Conservation (phyloP, 2,113 vertebrate species). For the Tragulus kanchil region DNA sequence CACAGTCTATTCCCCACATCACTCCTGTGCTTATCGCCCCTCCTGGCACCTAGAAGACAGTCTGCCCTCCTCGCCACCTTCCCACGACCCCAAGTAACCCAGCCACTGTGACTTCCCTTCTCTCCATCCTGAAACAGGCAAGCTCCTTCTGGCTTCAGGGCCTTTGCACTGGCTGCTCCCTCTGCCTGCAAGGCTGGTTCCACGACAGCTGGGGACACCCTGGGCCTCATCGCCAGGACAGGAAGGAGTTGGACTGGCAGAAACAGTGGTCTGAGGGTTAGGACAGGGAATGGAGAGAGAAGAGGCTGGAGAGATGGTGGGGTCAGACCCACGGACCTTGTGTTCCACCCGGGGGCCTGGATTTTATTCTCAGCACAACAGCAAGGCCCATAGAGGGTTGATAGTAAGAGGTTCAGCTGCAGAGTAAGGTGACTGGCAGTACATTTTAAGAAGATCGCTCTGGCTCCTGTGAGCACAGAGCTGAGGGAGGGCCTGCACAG, state of each 20-base stretch:
- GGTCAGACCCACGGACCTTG: not conserved
- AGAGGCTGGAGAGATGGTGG: not conserved
- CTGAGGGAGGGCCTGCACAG: not conserved
- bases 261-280: not conserved
- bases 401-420: not conserved
- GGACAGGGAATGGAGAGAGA: not conserved
- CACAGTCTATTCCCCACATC: not conserved
- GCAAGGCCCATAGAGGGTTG: conserved; percentile 22
- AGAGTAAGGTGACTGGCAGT: conserved; percentile 64
- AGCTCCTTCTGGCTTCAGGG: not conserved
- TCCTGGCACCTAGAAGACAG: not conserved
- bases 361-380: conserved; percentile 23
- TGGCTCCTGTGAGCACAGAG: not conserved
- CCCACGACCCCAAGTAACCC: not conserved
- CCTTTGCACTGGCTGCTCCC: not conserved
- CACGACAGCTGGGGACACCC: not conserved
- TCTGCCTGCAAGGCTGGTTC: not conserved
- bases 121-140: not conserved
- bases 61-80: not conserved
- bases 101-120: not conserved
- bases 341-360: not conserved
- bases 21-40: not conserved
- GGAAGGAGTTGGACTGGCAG: not conserved
- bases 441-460: conserved; percentile 64
- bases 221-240: not conserved